phyloP scores from a whole-genome alignment of 2,888 invertebrate species.

The Oscheius myriophilus region DNA sequence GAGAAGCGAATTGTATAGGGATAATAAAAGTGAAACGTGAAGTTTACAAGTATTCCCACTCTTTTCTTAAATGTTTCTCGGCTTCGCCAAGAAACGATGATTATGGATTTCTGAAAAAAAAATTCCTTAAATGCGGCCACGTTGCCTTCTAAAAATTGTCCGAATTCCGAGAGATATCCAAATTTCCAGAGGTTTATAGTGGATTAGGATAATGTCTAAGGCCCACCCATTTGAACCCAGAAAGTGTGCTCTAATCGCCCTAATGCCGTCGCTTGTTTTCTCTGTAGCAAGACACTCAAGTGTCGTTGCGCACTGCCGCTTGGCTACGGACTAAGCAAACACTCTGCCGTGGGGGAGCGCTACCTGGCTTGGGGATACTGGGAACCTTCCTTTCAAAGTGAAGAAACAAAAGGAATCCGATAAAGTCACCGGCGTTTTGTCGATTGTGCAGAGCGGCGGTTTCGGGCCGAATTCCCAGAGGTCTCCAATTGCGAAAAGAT shows the following conservation, averaged over 20 bases:
- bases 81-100: too few relatives aligned
- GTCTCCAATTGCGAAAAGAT: constrained; percentile 32
- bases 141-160: too few relatives aligned
- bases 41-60: too few relatives aligned
- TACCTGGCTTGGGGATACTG: constrained; percentile 20
- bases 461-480: constrained; percentile 26
- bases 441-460: constrained; percentile 20
- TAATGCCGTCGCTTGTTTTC: constrained; percentile 30
- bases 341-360: constrained; percentile 11
- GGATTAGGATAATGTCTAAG: too few relatives aligned
- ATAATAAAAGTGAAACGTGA: too few relatives aligned
- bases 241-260: constrained; percentile 20
- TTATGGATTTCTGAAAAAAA: too few relatives aligned
- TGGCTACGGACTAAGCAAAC: constrained; percentile 26
- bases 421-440: constrained; percentile 27
- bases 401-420: neutral
- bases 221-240: neutral
- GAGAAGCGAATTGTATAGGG: too few relatives aligned
- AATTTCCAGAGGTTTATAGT: too few relatives aligned
- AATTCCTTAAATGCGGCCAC: too few relatives aligned
- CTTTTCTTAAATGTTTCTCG: too few relatives aligned
- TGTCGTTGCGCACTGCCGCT: constrained; percentile 30
- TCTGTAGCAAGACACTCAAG: constrained; percentile 29
- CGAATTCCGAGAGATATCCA: too few relatives aligned
- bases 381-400: neutral